A percentile compares a stretch with the other conserved stretches of the same genome.
phyloP scores from a whole-genome alignment of 2,113 vertebrate genomes.

The Ceyx melanurus region DNA sequence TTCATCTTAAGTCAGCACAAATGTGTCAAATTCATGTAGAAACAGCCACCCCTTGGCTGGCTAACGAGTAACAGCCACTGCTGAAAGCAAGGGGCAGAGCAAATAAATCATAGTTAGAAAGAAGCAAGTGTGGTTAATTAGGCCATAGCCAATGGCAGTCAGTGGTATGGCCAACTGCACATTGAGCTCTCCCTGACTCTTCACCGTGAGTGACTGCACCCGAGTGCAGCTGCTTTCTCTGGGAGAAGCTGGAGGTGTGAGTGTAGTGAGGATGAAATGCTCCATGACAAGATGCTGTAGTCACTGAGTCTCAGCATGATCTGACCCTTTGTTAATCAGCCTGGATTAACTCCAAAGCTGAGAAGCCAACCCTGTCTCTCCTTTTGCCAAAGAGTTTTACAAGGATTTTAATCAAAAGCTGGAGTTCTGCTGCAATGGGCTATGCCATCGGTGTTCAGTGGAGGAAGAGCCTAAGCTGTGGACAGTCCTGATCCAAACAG shows the following conservation, averaged over 20 bases:
- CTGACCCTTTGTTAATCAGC: background rate
- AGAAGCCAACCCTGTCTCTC: background rate
- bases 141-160: background rate
- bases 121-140: background rate
- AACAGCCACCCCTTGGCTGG: background rate
- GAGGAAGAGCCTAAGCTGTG: background rate
- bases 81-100: background rate
- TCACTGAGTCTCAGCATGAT: fast-evolving
- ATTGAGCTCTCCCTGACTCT: background rate
- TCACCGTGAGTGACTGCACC: background rate
- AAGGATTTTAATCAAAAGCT: background rate
- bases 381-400: conserved; percentile 16
- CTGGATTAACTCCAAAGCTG: background rate
- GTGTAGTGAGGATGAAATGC: background rate
- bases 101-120: background rate
- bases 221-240: background rate
- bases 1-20: background rate
- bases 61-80: background rate
- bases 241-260: background rate
- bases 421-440: background rate
- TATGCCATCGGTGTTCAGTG: background rate
- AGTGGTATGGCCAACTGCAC: background rate
- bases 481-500: background rate
- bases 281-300: background rate
- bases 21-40: background rate